A percentile compares a stretch with the other conserved stretches of the same genome.
Evolutionary conservation across 2,797 vertebrate genomes (phyloP).

Genomic region (Neomorphus geoffroyi): DNA sequence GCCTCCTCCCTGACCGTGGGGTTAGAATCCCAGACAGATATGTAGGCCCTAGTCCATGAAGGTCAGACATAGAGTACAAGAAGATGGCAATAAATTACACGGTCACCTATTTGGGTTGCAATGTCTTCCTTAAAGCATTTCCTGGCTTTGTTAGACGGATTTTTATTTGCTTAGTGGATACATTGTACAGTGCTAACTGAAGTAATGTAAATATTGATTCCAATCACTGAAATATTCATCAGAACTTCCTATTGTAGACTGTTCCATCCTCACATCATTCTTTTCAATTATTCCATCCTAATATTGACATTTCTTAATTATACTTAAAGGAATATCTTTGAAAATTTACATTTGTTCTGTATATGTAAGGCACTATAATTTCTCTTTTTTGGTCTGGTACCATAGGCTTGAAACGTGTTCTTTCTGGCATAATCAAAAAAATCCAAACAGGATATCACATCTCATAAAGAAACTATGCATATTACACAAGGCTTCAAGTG

Average conservation of each 20-base stretch:
- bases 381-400: background rate
- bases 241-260: background rate
- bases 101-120: background rate
- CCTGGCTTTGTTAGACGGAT: background rate
- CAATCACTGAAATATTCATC: background rate
- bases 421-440: constrained; percentile 18
- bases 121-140: background rate
- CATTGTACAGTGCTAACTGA: background rate
- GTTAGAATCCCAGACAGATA: accelerated
- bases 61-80: background rate
- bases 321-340: background rate
- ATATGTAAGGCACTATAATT: background rate
- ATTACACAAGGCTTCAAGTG: constrained; percentile 61
- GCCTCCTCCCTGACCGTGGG: background rate
- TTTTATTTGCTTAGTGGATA: constrained; percentile 6
- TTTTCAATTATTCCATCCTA: background rate
- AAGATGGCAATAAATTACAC: background rate
- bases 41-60: background rate
- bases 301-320: constrained; percentile 14
- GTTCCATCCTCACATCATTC: background rate
- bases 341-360: background rate
- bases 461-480: constrained; percentile 65
- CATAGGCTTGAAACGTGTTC: background rate
- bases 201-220: constrained; percentile 22
- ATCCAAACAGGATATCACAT: constrained; percentile 40